Conservation (phyloP, 2,113 vertebrate genomes). For the Corythornis madagascariensis region DNA sequence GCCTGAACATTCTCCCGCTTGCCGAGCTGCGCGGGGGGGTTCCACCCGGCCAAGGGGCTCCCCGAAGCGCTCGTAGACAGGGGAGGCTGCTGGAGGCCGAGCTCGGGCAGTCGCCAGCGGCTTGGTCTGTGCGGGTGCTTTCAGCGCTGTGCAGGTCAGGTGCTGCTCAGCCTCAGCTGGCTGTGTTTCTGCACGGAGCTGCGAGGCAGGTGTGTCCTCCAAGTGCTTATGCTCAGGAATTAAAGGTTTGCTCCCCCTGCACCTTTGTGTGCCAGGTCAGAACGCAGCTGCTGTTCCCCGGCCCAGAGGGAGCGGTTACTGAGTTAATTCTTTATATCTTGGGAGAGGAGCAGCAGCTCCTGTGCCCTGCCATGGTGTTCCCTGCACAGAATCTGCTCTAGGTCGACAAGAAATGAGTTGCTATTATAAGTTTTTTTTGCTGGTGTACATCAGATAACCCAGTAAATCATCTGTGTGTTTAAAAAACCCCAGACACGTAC, state of each 20-base stretch:
- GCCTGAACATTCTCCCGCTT: no score
- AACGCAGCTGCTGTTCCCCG: neutral
- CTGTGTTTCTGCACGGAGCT: neutral
- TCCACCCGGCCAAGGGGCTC: rapidly evolving
- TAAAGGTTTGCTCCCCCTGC: neutral
- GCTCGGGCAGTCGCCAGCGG: rapidly evolving
- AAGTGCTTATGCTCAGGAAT: neutral
- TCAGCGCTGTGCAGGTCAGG: neutral
- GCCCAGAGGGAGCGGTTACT: rapidly evolving
- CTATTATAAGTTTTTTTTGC: neutral
- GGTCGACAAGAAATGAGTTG: neutral
- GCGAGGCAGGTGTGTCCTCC: neutral
- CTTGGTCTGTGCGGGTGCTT: no score
- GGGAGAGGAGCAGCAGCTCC: neutral
- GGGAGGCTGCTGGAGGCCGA: neutral
- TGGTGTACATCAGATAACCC: neutral
- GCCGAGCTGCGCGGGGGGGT: rapidly evolving
- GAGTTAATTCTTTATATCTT: neutral
- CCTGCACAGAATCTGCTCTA: neutral
- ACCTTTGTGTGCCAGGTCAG: neutral
- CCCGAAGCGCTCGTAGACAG: neutral
- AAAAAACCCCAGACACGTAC: neutral
- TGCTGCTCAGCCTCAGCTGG: neutral
- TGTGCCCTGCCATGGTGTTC: neutral
- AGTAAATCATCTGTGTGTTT: neutral